Evolutionary conservation across 2,797 vertebrate species (phyloP).

Genomic region (Denticeps clupeoides): DNA sequence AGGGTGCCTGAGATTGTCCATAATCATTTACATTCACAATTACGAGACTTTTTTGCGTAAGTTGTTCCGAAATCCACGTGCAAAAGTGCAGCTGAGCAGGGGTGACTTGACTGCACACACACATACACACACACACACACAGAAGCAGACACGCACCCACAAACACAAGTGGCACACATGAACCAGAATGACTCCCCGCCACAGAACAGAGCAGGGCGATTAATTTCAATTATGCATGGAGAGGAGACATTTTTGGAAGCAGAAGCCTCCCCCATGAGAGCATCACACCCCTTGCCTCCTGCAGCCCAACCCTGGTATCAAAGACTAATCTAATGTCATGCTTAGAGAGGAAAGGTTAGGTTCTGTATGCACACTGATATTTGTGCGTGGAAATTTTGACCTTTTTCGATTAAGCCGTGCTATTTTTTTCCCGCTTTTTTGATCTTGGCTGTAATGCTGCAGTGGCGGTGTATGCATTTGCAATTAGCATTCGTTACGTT

Average conservation of each 20-base stretch:
- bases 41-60: no score
- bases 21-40: no score
- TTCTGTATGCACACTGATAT: constrained; percentile 56
- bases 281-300: constrained; percentile 9
- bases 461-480: constrained; percentile 20
- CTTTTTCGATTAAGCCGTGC: constrained; percentile 45
- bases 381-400: constrained; percentile 51
- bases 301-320: constrained; percentile 38
- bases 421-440: constrained; percentile 37
- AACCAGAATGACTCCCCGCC: constrained; percentile 22
- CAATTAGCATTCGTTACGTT: constrained; percentile 19
- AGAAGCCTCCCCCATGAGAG: constrained; percentile 36
- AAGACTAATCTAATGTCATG: constrained; percentile 61
- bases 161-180: no score
- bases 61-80: no score
- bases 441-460: constrained; percentile 28
- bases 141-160: background rate
- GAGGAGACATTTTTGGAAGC: constrained; percentile 52
- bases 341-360: constrained; percentile 60
- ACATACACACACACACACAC: background rate
- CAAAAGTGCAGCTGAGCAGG: no score
- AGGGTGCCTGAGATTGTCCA: no score
- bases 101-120: no score
- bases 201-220: constrained; percentile 33
- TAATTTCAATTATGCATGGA: constrained; percentile 56